Evolutionary conservation across 2,797 vertebrate genomes (phyloP).

Genomic region (Sorex maritimensis): DNA sequence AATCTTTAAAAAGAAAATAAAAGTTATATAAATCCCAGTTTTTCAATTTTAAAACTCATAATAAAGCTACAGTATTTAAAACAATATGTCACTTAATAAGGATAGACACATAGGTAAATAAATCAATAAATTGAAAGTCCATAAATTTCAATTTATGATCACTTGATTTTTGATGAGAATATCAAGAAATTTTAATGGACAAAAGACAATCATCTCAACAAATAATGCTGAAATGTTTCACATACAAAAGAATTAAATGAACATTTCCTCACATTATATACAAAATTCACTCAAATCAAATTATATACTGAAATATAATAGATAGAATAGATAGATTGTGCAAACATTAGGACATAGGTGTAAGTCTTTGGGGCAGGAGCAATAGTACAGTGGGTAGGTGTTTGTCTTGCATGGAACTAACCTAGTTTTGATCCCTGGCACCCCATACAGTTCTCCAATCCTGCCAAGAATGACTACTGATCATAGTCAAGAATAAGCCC

Average conservation of each 20-base stretch:
- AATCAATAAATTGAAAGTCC: not conserved
- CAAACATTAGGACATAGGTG: no score
- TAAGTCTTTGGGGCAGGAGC: no score
- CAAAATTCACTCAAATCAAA: conserved; percentile 21
- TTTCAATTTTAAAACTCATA: not conserved
- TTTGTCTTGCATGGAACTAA: no score
- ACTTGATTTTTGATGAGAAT: conserved; percentile 22
- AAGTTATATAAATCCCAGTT: conserved; percentile 16
- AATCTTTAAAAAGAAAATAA: conserved; percentile 37
- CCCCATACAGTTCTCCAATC: no score
- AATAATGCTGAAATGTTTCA: not conserved
- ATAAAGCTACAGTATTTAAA: not conserved
- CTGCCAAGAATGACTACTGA: no score
- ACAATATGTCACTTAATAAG: not conserved
- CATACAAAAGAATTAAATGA: not conserved
- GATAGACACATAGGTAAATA: not conserved
- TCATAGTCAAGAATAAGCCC: no score
- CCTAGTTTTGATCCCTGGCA: no score
- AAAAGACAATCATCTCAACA: conserved; percentile 5
- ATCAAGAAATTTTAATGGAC: not conserved
- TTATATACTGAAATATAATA: conserved; percentile 17
- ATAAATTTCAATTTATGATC: not conserved
- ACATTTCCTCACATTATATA: not conserved
- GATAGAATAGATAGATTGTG: not conserved
- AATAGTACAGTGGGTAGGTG: no score